These are phyloP conservation scores for Pseudonaja textilis DNA, from an alignment of 2,113 vertebrate genomes.

Conservation along the genomic window DNA sequence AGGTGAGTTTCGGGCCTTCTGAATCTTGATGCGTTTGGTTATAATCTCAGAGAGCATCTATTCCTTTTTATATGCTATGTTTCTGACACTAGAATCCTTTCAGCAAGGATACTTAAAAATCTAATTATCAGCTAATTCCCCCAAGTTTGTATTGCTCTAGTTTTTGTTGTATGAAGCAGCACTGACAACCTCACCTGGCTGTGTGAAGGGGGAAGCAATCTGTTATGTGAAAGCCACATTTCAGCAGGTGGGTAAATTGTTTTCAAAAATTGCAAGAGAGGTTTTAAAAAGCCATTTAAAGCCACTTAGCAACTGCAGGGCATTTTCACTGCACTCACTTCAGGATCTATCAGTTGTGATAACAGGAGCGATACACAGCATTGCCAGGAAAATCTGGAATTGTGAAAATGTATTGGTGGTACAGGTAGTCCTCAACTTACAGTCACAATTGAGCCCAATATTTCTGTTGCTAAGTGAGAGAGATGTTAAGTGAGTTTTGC, in stretches of 20 bases:
- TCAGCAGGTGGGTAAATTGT: not conserved
- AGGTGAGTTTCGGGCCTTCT: not conserved
- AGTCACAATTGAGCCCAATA: not conserved
- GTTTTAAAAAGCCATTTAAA: not conserved
- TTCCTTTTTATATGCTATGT: not conserved
- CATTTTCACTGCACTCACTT: not conserved
- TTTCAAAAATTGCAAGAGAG: not conserved
- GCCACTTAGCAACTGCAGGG: slow-evolving; percentile 1
- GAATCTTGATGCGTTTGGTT: not conserved
- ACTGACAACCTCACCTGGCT: not conserved
- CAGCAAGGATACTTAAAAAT: not conserved
- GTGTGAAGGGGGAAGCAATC: not conserved
- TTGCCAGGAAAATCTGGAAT: not conserved
- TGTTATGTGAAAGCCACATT: not conserved
- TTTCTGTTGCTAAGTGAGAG: not conserved
- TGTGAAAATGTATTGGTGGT: not conserved
- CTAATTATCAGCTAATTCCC: not conserved
- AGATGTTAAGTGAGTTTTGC: not conserved
- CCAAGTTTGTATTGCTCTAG: not conserved
- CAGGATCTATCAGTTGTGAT: not conserved
- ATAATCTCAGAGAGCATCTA: not conserved
- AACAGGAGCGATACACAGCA: not conserved
- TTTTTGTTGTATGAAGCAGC: not conserved
- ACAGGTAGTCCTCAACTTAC: not conserved
- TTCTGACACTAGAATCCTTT: not conserved